Evolutionary conservation across 2,113 vertebrate genomes (phyloP), one percentile per base, ranked within the genome.

Genomic region (Ranitomeya imitator): DNA sequence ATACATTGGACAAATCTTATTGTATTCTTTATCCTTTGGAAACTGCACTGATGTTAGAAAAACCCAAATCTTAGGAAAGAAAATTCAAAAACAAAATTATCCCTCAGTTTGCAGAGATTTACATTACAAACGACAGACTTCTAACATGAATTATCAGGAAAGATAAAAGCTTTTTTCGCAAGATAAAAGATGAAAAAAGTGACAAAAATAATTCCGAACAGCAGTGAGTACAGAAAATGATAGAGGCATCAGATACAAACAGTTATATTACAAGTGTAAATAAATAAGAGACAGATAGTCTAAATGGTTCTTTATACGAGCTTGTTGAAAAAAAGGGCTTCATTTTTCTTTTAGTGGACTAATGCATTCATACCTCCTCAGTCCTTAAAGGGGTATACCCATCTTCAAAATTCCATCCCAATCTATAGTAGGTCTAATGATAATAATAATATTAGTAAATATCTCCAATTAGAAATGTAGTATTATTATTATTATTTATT

Each of bases 101-200:
- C 37, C 12, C 31, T 45, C n/a, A 12, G 45, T 83, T 83, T 83
- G 51, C 69, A 69, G 61, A 83, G 45, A 83, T 83, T 69, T 67
- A 52, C 81, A 83, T 61, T 83, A 83, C 81, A 83, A 83, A 83
- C 63, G 63, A 54, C 6, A 54, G n/a, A 83, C 81, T 83, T 69
- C 81, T 67, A 69, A 69, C 45, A 69, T 52, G 63, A 69, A 83
- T 83, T 83, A 67, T 83, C 63, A 54, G 61, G 51, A 52, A 54
- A 67, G 81, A 83, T 83, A 83, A 83, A 83, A 83, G 81, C 37
- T n/a, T 52, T 65, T 65, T 54, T 31, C 37, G 18, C 45, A 8
- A 83, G 61, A 83, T 51, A 83, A 69, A 83, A 54, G 81, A 83
- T 37, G 31, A 83, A 83, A 83, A 82, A 52, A 54, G 16, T 61